Evolutionary conservation across 2,797 vertebrate genomes (phyloP).

Genomic region (Bryconaethiops microstoma): DNA sequence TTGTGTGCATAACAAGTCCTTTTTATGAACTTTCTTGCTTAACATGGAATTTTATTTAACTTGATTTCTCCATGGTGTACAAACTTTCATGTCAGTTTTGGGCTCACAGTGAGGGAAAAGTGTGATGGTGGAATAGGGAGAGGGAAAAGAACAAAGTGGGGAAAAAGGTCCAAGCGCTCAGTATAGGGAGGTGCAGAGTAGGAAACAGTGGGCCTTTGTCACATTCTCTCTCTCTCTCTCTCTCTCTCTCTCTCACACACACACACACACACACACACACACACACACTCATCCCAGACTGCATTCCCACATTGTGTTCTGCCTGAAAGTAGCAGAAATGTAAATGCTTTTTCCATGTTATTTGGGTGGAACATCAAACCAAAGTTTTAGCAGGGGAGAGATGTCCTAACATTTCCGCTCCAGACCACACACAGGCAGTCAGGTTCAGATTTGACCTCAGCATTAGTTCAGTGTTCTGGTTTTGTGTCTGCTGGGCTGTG

Average conservation of each 20-base stretch:
- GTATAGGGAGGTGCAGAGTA: conserved; percentile 43
- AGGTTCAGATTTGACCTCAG: not conserved
- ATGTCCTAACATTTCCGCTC: not conserved
- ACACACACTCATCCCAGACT: not conserved
- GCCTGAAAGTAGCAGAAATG: conserved; percentile 5
- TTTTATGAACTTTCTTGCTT: too few relatives aligned
- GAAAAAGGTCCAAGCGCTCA: conserved; percentile 9
- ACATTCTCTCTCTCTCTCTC: not conserved
- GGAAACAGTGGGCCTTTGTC: conserved; percentile 53
- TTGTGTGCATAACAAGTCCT: too few relatives aligned
- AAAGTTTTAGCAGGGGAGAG: too few relatives aligned
- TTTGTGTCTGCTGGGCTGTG: not conserved
- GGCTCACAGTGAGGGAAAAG: too few relatives aligned
- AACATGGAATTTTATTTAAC: too few relatives aligned
- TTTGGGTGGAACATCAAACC: not conserved
- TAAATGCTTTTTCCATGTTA: not conserved
- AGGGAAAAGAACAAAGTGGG: not conserved
- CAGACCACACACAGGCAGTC: not conserved
- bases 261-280: conserved; percentile 18
- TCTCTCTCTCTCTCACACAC: conserved; percentile 2
- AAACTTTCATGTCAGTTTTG: too few relatives aligned
- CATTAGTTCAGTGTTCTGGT: not conserved
- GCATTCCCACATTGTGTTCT: conserved; percentile 16
- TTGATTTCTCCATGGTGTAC: too few relatives aligned
- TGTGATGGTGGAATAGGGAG: not conserved